A percentile compares a stretch with the other conserved stretches of the same genome.
These are phyloP conservation scores for Passerculus sandwichensis DNA, from an alignment of 2,797 vertebrate genomes.

Conservation along the genomic window DNA sequence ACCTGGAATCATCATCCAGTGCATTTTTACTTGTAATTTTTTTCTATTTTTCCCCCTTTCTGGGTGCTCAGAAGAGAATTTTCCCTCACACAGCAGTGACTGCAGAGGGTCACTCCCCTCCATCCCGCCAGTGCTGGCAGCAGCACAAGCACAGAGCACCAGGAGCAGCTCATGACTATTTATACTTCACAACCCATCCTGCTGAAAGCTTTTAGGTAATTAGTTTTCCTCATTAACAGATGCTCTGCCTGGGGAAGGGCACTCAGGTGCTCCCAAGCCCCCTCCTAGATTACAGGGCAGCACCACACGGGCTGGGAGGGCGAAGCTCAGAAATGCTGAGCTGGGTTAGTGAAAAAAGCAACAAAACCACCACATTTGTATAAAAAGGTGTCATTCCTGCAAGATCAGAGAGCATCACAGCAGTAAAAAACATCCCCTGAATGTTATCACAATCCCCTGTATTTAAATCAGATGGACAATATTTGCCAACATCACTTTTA, in stretches of 20 bases:
- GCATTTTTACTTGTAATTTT: background rate
- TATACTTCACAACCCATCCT: background rate
- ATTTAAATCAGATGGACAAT: background rate
- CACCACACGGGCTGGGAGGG: rapidly evolving
- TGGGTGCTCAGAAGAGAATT: too few species aligned
- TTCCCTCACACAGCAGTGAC: background rate
- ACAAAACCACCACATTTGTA: rapidly evolving
- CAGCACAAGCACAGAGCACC: background rate
- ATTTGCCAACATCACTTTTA: background rate
- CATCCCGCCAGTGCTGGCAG: background rate
- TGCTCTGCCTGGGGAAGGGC: background rate
- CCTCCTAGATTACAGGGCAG: conserved; percentile 5
- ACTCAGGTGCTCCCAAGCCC: background rate
- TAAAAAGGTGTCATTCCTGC: rapidly evolving
- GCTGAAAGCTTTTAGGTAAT: conserved; percentile 50
- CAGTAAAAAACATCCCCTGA: background rate
- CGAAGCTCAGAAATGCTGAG: background rate
- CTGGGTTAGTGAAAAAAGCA: background rate
- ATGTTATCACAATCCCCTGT: rapidly evolving
- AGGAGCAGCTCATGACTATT: conserved; percentile 24
- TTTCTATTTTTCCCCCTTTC: background rate
- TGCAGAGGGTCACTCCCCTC: rapidly evolving
- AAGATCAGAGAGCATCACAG: background rate
- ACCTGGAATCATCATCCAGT: rapidly evolving
- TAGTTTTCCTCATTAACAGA: conserved; percentile 47